Evolutionary conservation across 2,113 vertebrate species (phyloP), one percentile per base, ranked within the genome.

Genomic region (Lycaon pictus): DNA sequence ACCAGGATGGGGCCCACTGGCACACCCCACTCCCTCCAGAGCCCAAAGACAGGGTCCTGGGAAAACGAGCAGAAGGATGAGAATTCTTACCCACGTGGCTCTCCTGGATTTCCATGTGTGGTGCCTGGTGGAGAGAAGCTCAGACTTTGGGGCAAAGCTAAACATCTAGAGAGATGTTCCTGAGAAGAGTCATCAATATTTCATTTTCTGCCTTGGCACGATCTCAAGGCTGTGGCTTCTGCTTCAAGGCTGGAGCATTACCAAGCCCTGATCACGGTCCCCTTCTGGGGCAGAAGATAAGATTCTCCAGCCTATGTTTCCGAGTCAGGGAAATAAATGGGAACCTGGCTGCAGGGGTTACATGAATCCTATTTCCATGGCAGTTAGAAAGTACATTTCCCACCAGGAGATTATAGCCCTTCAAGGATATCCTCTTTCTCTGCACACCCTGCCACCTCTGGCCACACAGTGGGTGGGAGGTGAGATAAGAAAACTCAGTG

Each of bases 121-220:
- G 10, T 20, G 51, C 9, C 29, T n/a, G 76, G 29, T 79, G 16
- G 51, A n/a, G 51, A 79, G 96, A 92, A 86, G 81, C 76, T 96
- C 94, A 76, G 92, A 95, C 88, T 92, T 97, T 82, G 51, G n/a
- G 85, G 97, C 89, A 96, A 92, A 96, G 90, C 96, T 90, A 96
- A 96, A 93, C 43, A 93, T 94, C 90, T 96, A 92, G 90, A 98
- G 95, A 90, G 90, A 80, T 51, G 20, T 96, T 96, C 95, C 97
- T 96, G 95, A 56, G 96, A 95, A 97, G 90, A 84, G 48, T 97
- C n/a, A 16, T 92, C 97, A 72, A 55, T 94, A 97, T 92, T 95
- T 97, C 97, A 97, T 97, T 94, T 87, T 92, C 60, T 88, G 80
- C 60, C 58, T 80, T 96, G 96, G 97, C 92, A 71, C n/a, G 0